Percentiles rank a stretch among this genome's conserved stretches.
Conservation (phyloP, 2,113 vertebrate genomes). For the Colossoma macropomum region DNA sequence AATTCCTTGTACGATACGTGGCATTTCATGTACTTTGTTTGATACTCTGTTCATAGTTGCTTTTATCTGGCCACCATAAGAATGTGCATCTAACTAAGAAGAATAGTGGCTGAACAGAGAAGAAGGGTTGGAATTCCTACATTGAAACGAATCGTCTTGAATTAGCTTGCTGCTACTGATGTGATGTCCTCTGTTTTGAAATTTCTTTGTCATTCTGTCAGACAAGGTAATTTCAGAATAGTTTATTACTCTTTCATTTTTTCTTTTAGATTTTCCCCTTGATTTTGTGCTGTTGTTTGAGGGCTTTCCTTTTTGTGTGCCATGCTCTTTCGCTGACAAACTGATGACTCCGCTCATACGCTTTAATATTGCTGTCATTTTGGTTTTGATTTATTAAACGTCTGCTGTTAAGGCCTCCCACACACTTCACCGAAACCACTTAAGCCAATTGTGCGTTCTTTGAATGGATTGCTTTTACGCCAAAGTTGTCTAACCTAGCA, state of each 20-base stretch:
- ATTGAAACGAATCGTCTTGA: slow-evolving; percentile 49
- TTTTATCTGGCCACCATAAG: not conserved
- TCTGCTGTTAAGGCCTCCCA: slow-evolving; percentile 50
- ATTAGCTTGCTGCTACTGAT: slow-evolving; percentile 69
- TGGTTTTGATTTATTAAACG: slow-evolving; percentile 9
- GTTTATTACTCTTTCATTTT: slow-evolving; percentile 47
- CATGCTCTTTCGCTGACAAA: slow-evolving; percentile 57
- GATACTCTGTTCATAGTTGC: slow-evolving; percentile 18
- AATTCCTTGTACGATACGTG: slow-evolving; percentile 8
- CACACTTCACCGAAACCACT: slow-evolving; percentile 65
- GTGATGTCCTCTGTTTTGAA: slow-evolving; percentile 56
- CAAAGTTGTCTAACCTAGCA: slow-evolving; percentile 69
- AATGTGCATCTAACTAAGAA: not conserved
- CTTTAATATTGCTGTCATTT: slow-evolving; percentile 42
- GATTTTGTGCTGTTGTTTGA: not conserved
- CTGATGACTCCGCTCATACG: not conserved
- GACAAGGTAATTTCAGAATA: slow-evolving; percentile 28
- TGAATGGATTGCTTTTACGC: slow-evolving; percentile 64
- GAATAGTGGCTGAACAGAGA: not conserved
- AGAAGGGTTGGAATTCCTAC: not conserved
- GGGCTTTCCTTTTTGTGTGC: slow-evolving; percentile 26
- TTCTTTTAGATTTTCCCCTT: slow-evolving; percentile 28
- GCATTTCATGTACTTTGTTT: not conserved
- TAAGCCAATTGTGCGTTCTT: slow-evolving; percentile 56
- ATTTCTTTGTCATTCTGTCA: slow-evolving; percentile 44